Percentiles rank a stretch among this genome's conserved stretches.
Conservation (phyloP, 2,113 vertebrate genomes). For the Gavia stellata region DNA sequence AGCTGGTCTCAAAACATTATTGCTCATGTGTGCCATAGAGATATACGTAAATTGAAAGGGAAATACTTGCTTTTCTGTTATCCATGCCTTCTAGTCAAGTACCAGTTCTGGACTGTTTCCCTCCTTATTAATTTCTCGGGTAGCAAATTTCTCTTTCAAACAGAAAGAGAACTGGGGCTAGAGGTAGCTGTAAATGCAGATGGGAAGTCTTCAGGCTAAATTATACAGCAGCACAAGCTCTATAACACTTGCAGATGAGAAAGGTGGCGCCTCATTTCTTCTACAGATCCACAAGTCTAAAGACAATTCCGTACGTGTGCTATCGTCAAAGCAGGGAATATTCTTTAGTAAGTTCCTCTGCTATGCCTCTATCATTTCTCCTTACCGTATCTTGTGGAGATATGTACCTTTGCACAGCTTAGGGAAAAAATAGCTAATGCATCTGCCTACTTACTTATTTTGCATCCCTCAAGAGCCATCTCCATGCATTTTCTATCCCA, state of each 20-base stretch:
- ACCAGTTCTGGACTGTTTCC: background rate
- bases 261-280: accelerated
- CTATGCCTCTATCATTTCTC: background rate
- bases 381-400: background rate
- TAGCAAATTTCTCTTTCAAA: background rate
- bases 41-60: background rate
- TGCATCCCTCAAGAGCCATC: background rate
- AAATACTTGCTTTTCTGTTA: background rate
- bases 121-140: background rate
- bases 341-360: background rate
- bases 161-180: background rate
- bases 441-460: background rate
- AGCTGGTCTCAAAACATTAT: background rate
- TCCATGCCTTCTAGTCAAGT: background rate
- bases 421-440: background rate
- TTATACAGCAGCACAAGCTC: background rate
- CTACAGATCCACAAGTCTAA: background rate
- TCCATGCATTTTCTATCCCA: background rate
- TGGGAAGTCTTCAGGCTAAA: background rate
- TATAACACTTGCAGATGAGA: background rate
- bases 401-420: background rate
- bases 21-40: background rate
- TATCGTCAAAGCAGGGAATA: background rate
- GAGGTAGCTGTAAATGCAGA: background rate
- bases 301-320: background rate